phyloP scores from a whole-genome alignment of 2,888 invertebrate species.

The Acanthacorydalis orientalis region DNA sequence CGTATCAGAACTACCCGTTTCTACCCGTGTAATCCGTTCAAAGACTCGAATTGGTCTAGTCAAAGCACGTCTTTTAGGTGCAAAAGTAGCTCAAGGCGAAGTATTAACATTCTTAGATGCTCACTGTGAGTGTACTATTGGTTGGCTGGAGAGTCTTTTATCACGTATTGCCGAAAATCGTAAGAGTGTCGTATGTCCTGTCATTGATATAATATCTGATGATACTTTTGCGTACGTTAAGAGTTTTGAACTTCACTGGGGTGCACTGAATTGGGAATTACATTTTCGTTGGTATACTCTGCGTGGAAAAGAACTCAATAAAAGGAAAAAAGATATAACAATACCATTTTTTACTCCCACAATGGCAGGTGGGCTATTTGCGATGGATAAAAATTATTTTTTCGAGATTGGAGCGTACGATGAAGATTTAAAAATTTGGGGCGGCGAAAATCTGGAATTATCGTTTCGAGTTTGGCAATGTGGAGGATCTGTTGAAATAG shows the following conservation, averaged over 20 bases:
- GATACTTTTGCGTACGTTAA: slow-evolving; percentile 91
- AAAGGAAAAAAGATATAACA: slow-evolving; percentile 43
- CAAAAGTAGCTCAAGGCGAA: slow-evolving; percentile 49
- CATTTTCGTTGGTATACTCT: slow-evolving; percentile 80
- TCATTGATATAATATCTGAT: slow-evolving; percentile 89
- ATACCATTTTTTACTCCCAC: slow-evolving; percentile 66
- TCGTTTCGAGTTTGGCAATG: slow-evolving; percentile 96
- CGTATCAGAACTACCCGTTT: slow-evolving; percentile 39
- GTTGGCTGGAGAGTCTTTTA: slow-evolving; percentile 42
- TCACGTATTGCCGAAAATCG: slow-evolving; percentile 38
- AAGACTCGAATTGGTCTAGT: slow-evolving; percentile 58
- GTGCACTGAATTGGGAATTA: slow-evolving; percentile 95
- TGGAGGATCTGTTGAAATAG: slow-evolving; percentile 78
- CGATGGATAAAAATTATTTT: slow-evolving; percentile 71
- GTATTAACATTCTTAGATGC: slow-evolving; percentile 83
- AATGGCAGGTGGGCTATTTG: slow-evolving; percentile 91
- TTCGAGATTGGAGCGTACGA: slow-evolving; percentile 68
- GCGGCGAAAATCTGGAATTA: slow-evolving; percentile 94
- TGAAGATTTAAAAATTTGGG: slow-evolving; percentile 78
- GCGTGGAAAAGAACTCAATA: slow-evolving; percentile 43
- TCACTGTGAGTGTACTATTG: slow-evolving; percentile 78
- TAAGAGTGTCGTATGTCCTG: slow-evolving; percentile 58
- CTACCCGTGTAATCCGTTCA: slow-evolving; percentile 47
- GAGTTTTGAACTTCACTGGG: slow-evolving; percentile 92
- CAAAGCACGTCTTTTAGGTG: slow-evolving; percentile 66